These are phyloP conservation scores for Philonicus albiceps DNA, from an alignment of 2,888 invertebrate species.

Conservation along the genomic window DNA sequence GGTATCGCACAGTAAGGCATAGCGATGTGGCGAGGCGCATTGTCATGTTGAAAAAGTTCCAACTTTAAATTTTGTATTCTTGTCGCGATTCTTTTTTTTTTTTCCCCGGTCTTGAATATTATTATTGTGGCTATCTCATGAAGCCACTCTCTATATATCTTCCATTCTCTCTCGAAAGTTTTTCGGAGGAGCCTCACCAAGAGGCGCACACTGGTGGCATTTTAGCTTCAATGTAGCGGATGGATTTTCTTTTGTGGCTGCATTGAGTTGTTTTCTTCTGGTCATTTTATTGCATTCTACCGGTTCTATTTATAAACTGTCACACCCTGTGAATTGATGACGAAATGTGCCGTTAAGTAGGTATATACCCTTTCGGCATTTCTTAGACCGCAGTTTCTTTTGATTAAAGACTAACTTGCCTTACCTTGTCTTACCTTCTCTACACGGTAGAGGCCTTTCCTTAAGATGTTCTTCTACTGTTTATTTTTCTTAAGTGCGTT, in stretches of 20 bases:
- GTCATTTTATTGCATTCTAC: slow-evolving; percentile 46
- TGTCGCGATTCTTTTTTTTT: not conserved
- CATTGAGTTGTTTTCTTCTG: slow-evolving; percentile 18
- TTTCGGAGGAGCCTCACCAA: not conserved
- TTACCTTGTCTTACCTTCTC: not conserved
- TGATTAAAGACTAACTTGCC: not conserved
- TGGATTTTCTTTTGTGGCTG: slow-evolving; percentile 5
- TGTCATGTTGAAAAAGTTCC: not conserved
- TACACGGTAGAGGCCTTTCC: not conserved
- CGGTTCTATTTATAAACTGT: slow-evolving; percentile 49
- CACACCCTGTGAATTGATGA: slow-evolving; percentile 49
- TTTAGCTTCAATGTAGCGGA: not conserved
- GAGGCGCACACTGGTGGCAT: not conserved
- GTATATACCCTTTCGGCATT: slow-evolving; percentile 14
- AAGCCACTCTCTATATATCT: not conserved
- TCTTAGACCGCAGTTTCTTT: slow-evolving; percentile 11
- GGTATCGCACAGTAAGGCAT: not conserved
- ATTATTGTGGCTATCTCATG: not conserved
- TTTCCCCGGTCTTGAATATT: slow-evolving; percentile 10
- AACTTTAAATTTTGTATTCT: slow-evolving; percentile 2
- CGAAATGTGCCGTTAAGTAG: slow-evolving; percentile 47
- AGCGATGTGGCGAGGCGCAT: not conserved
- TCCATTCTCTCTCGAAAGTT: not conserved
- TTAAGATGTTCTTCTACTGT: not conserved
- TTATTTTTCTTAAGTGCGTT: not conserved